Evolutionary conservation across 2,797 vertebrate genomes (phyloP).

Genomic region (Tapirus indicus): DNA sequence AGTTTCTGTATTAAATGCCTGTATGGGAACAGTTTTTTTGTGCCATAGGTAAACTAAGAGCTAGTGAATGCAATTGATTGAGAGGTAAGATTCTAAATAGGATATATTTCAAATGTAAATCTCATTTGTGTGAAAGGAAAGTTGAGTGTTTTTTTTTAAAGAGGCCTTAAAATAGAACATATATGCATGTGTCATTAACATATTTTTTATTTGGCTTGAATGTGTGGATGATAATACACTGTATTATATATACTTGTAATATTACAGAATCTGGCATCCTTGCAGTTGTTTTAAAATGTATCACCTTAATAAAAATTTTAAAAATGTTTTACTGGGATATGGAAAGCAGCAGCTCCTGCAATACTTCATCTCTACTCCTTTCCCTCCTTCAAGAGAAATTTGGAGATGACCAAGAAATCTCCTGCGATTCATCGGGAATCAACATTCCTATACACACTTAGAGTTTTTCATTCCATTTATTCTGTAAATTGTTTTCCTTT

Average conservation of each 20-base stretch:
- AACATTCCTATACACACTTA: neutral
- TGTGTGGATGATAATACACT: neutral
- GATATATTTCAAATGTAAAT: neutral
- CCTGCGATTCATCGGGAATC: neutral
- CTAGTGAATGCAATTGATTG: neutral
- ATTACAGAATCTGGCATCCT: neutral
- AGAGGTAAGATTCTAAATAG: neutral
- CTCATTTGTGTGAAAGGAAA: neutral
- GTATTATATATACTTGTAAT: neutral
- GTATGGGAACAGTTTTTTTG: neutral
- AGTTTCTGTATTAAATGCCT: neutral
- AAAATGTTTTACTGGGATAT: neutral
- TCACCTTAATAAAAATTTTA: neutral
- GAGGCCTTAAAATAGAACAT: neutral
- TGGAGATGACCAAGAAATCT: neutral
- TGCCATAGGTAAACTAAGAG: neutral
- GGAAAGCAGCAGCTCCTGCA: neutral
- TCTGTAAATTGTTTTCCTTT: conserved; percentile 55
- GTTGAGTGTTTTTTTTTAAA: neutral
- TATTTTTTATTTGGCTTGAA: neutral
- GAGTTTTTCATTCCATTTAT: conserved; percentile 27
- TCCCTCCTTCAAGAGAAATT: neutral
- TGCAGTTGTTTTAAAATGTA: neutral
- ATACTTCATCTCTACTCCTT: neutral
- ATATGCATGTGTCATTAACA: neutral